These are phyloP conservation scores for Agonum fuliginosum DNA, from an alignment of 2,888 invertebrate genomes.

Conservation along the genomic window DNA sequence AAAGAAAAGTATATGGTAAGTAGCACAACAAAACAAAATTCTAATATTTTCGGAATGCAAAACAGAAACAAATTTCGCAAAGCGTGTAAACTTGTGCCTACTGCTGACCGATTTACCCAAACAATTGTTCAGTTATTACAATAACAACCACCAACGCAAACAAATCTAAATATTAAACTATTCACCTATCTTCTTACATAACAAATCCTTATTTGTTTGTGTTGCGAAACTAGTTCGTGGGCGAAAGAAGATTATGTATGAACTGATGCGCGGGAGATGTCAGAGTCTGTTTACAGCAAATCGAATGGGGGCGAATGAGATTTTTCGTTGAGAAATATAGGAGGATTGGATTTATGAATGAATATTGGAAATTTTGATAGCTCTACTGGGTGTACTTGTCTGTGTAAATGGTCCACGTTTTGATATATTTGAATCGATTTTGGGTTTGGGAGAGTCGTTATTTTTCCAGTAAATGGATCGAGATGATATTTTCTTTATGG, in stretches of 20 bases:
- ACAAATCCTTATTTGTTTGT: no score
- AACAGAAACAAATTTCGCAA: neutral
- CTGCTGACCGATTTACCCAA: neutral
- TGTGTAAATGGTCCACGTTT: slow-evolving; percentile 9
- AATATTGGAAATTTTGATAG: slow-evolving; percentile 38
- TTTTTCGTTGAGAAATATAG: slow-evolving; percentile 14
- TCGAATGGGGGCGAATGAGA: neutral
- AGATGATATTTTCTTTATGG: slow-evolving; percentile 27
- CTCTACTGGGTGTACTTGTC: slow-evolving; percentile 19
- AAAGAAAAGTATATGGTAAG: neutral
- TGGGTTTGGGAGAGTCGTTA: slow-evolving; percentile 9
- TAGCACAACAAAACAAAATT: no score
- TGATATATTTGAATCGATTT: slow-evolving; percentile 37
- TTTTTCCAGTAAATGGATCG: slow-evolving; percentile 17
- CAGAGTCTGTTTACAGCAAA: neutral
- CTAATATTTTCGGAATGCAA: no score
- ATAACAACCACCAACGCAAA: slow-evolving; percentile 3
- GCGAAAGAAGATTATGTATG: neutral
- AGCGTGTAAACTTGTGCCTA: no score
- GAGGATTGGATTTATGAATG: slow-evolving; percentile 5
- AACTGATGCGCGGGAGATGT: neutral
- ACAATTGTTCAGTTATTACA: slow-evolving; percentile 12
- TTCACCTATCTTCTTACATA: slow-evolving; percentile 13
- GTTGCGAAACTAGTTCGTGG: no score
- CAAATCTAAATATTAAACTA: neutral